Conservation (phyloP, 2,797 vertebrate species). For the Sebastes cheni region DNA sequence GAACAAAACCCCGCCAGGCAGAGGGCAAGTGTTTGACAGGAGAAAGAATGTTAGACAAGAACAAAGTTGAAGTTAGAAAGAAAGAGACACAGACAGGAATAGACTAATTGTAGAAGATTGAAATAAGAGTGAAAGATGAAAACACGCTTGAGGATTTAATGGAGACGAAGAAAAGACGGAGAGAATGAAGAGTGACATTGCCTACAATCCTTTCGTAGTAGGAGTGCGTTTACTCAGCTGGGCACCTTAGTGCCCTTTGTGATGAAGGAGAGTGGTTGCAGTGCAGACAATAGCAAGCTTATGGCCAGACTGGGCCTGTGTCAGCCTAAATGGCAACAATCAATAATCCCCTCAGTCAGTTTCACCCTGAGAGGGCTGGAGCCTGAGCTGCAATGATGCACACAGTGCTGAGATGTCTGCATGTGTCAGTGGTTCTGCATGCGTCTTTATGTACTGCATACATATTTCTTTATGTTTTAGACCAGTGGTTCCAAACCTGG, state of each 20-base stretch:
- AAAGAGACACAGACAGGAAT: neutral
- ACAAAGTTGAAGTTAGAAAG: neutral
- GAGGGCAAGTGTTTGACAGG: constrained; percentile 39
- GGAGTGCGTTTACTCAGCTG: constrained; percentile 18
- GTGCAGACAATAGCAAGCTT: constrained; percentile 44
- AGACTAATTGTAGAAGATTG: neutral
- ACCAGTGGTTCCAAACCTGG: neutral
- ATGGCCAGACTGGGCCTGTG: constrained; percentile 33
- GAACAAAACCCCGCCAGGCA: constrained; percentile 7
- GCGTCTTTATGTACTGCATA: neutral
- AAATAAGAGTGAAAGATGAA: neutral
- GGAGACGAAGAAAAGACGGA: neutral
- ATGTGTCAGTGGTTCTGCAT: neutral
- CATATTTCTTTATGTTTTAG: neutral
- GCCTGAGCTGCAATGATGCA: constrained; percentile 13
- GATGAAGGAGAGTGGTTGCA: constrained; percentile 49
- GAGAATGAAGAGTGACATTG: constrained; percentile 29
- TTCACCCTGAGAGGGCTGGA: constrained; percentile 18
- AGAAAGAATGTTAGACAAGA: neutral
- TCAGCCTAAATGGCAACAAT: constrained; percentile 56
- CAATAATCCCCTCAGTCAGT: constrained; percentile 58
- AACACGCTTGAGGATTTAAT: neutral
- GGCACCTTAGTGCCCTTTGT: constrained; percentile 49
- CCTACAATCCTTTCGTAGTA: constrained; percentile 9
- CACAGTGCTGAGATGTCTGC: neutral